phyloP scores from a whole-genome alignment of 2,797 vertebrate genomes.

The Apogon hyalosoma region DNA sequence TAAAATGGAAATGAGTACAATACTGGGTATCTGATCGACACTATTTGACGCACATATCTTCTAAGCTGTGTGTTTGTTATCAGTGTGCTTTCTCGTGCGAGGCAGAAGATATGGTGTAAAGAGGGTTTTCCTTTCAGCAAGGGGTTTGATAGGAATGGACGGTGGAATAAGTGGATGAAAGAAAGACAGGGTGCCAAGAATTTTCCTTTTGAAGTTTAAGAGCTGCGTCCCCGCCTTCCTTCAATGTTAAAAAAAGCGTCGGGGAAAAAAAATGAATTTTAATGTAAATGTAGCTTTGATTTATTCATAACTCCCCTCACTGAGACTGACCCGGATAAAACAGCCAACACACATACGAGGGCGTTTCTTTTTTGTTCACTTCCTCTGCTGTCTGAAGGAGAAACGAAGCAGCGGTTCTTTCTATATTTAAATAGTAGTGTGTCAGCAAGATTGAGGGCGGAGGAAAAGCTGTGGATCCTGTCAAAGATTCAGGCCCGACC shows the following conservation, averaged over 20 bases:
- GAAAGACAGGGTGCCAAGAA: neutral
- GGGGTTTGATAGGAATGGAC: neutral
- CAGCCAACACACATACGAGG: slow-evolving; percentile 8
- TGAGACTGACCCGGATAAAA: slow-evolving; percentile 65
- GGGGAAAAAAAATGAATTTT: slow-evolving; percentile 63
- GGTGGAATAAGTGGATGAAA: slow-evolving; percentile 29
- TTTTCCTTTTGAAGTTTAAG: slow-evolving; percentile 61
- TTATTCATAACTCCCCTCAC: slow-evolving; percentile 72
- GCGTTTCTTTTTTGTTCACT: neutral
- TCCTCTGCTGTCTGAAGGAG: slow-evolving; percentile 19
- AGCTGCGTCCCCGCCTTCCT: slow-evolving; percentile 27
- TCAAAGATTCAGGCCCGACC: slow-evolving; percentile 3
- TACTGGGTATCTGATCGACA: too few species aligned
- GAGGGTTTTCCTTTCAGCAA: neutral
- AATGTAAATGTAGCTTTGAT: slow-evolving; percentile 73
- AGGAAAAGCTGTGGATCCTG: neutral
- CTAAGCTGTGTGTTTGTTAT: neutral
- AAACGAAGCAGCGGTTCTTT: slow-evolving; percentile 1
- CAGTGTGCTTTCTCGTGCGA: neutral
- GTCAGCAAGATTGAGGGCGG: slow-evolving; percentile 30
- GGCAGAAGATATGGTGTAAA: neutral
- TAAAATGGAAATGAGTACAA: neutral
- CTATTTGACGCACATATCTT: too few species aligned
- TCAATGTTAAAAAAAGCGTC: slow-evolving; percentile 59
- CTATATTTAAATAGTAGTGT: slow-evolving; percentile 19